Evolutionary conservation across 2,113 vertebrate genomes (phyloP).

Genomic region (Mesitornis unicolor): DNA sequence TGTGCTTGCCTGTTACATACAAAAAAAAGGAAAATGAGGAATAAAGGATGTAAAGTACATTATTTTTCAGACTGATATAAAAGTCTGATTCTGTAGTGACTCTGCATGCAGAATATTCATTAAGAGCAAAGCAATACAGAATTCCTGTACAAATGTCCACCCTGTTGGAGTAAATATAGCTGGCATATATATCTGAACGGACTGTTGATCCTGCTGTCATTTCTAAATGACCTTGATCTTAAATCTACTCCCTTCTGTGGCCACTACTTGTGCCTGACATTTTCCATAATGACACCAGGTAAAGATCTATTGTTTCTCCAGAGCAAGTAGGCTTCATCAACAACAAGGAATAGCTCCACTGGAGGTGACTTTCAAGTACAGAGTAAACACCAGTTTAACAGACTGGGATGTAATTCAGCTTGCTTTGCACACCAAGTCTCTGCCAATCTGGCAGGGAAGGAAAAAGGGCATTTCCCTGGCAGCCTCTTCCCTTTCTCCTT

Average conservation of each 20-base stretch:
- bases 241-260: slow-evolving; percentile 33
- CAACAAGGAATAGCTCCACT: neutral
- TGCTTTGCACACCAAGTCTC: neutral
- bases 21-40: neutral
- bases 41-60: neutral
- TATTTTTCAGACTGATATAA: neutral
- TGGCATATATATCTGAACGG: slow-evolving; percentile 1
- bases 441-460: neutral
- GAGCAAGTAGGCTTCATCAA: neutral
- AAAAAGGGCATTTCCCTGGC: neutral
- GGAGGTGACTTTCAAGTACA: slow-evolving; percentile 6
- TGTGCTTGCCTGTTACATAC: neutral
- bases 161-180: neutral
- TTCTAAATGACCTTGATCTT: slow-evolving; percentile 44
- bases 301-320: slow-evolving; percentile 40
- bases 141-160: neutral
- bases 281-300: slow-evolving; percentile 23
- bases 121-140: neutral
- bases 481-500: neutral
- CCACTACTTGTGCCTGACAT: slow-evolving; percentile 33
- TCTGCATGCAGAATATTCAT: slow-evolving; percentile 14
- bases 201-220: slow-evolving; percentile 30
- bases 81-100: neutral
- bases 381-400: neutral
- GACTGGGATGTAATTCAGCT: neutral